These are phyloP conservation scores for Neuroterus valhalla DNA, from an alignment of 1,140 invertebrate species.

Conservation along the genomic window DNA sequence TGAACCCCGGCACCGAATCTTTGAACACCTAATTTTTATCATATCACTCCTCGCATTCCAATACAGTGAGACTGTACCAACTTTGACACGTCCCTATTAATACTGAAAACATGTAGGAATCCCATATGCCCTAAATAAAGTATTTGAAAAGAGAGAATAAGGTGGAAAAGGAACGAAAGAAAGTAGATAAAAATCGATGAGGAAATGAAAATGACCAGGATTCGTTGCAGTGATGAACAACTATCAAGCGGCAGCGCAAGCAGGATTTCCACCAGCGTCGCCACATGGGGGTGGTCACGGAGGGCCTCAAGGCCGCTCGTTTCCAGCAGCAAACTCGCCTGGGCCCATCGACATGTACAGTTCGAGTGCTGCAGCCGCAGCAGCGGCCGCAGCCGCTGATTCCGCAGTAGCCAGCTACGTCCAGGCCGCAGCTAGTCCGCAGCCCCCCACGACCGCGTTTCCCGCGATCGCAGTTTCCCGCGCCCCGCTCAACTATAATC, in stretches of 20 bases:
- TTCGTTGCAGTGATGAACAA: conserved; percentile 93
- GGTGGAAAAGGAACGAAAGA: background rate
- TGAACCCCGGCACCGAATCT: too few relatives aligned
- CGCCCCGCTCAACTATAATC: conserved; percentile 91
- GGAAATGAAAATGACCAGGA: conserved; percentile 31
- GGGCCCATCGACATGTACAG: conserved; percentile 93
- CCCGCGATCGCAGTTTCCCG: conserved; percentile 92
- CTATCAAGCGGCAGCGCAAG: conserved; percentile 89
- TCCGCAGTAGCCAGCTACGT: conserved; percentile 87
- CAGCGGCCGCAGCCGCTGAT: conserved; percentile 73
- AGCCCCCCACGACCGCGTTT: conserved; percentile 87
- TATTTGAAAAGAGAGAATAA: background rate
- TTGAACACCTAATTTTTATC: too few relatives aligned
- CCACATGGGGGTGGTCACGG: conserved; percentile 78
- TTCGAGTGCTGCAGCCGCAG: conserved; percentile 85
- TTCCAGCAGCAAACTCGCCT: conserved; percentile 91
- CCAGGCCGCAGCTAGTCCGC: conserved; percentile 90
- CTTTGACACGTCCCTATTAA: too few relatives aligned
- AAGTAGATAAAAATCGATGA: background rate
- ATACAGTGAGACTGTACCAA: too few relatives aligned
- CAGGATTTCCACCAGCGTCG: conserved; percentile 82
- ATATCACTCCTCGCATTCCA: too few relatives aligned
- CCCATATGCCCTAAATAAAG: background rate
- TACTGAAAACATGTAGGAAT: too few relatives aligned
- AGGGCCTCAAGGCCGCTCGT: conserved; percentile 83